Evolutionary conservation across 2,888 invertebrate species (phyloP).

Genomic region (Metacarcinus magister): DNA sequence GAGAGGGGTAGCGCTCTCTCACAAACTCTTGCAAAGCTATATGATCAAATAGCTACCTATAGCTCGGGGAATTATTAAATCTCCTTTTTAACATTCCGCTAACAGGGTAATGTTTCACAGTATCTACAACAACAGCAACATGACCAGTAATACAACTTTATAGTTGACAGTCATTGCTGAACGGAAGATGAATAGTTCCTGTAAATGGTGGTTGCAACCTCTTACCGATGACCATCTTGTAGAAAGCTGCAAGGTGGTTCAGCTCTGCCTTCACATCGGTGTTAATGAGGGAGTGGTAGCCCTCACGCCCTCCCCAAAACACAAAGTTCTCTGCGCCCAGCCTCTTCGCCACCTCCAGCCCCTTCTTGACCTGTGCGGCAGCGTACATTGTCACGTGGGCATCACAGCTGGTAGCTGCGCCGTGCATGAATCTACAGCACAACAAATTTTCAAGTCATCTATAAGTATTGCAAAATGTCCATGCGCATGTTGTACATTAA

Average conservation of each 20-base stretch:
- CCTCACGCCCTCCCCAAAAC: conserved; percentile 88
- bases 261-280: conserved; percentile 88
- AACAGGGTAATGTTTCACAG: too few relatives aligned
- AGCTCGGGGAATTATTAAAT: too few relatives aligned
- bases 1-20: too few relatives aligned
- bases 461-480: background rate
- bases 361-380: conserved; percentile 88
- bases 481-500: too few relatives aligned
- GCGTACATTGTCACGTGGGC: conserved; percentile 87
- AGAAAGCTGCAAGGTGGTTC: conserved; percentile 87
- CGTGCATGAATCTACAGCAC: conserved; percentile 87
- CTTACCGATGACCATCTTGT: conserved; percentile 87
- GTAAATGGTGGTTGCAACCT: background rate
- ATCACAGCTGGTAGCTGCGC: conserved; percentile 88
- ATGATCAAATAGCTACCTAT: too few relatives aligned
- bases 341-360: conserved; percentile 88
- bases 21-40: too few relatives aligned
- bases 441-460: background rate
- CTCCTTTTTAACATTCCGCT: too few relatives aligned
- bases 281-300: conserved; percentile 87
- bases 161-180: too few relatives aligned
- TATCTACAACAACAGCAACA: too few relatives aligned
- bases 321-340: conserved; percentile 88
- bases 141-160: too few relatives aligned
- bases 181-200: too few relatives aligned